A percentile compares a stretch with the other conserved stretches of the same genome.
Conservation (phyloP, 2,888 invertebrate genomes). For the Mylabris sibirica region DNA sequence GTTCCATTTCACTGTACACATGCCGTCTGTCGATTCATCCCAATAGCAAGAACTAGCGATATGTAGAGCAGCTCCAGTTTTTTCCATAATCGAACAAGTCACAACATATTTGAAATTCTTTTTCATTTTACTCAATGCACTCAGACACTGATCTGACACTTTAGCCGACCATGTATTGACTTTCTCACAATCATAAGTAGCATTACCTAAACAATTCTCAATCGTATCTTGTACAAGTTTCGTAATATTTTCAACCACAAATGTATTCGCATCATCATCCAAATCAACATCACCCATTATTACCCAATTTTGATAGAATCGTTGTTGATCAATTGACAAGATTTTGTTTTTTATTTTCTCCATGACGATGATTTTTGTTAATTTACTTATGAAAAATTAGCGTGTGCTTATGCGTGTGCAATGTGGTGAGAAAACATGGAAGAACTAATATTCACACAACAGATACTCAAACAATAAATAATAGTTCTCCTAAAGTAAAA, state of each 20-base stretch:
- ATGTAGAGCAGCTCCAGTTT: conserved; percentile 83
- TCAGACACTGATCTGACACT: conserved; percentile 78
- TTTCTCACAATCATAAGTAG: conserved; percentile 72
- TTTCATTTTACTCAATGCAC: conserved; percentile 75
- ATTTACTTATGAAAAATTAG: not conserved
- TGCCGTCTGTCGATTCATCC: conserved; percentile 82
- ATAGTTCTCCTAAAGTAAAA: conserved; percentile 22
- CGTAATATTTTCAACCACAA: conserved; percentile 77
- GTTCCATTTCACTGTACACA: conserved; percentile 86
- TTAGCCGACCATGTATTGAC: conserved; percentile 77
- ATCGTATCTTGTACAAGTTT: conserved; percentile 79
- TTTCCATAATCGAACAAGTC: conserved; percentile 84
- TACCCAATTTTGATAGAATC: conserved; percentile 43
- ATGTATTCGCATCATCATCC: conserved; percentile 62
- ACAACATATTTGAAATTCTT: conserved; percentile 87
- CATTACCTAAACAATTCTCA: conserved; percentile 76
- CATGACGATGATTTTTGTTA: conserved; percentile 30
- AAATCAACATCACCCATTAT: conserved; percentile 56
- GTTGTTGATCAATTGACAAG: conserved; percentile 31
- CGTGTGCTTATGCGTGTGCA: conserved; percentile 13
- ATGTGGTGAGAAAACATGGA: conserved; percentile 20
- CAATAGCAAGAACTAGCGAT: conserved; percentile 85
- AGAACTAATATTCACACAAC: conserved; percentile 15
- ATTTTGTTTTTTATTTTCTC: conserved; percentile 33
- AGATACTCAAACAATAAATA: conserved; percentile 22